Percentiles rank a stretch among this genome's conserved stretches.
phyloP scores from a whole-genome alignment of 1,140 invertebrate genomes.

The Maconellicoccus hirsutus region DNA sequence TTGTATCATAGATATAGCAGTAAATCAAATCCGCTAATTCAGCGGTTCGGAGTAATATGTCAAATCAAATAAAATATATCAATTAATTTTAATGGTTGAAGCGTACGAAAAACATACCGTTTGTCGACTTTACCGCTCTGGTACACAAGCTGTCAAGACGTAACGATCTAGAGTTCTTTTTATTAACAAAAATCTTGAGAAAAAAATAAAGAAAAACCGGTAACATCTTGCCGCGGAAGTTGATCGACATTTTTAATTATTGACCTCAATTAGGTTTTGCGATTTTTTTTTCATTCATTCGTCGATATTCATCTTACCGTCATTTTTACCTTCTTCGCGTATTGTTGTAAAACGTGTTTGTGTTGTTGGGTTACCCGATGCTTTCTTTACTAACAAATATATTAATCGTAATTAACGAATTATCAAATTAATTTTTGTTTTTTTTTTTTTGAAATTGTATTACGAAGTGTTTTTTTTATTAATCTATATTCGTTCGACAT shows the following conservation, averaged over 20 bases:
- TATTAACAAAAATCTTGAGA: neutral
- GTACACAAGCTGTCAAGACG: neutral
- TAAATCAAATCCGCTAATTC: neutral
- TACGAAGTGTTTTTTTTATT: neutral
- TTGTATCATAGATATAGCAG: neutral
- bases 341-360: neutral
- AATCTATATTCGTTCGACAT: no score
- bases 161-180: neutral
- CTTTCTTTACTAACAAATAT: neutral
- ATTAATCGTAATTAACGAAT: neutral
- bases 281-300: neutral
- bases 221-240: neutral
- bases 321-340: neutral
- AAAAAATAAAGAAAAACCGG: neutral
- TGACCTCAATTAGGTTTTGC: constrained; percentile 1
- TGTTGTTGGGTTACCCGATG: neutral
- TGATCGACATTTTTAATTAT: constrained; percentile 5
- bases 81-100: neutral
- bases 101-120: neutral
- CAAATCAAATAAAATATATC: neutral
- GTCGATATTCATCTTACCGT: neutral
- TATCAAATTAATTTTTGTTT: neutral
- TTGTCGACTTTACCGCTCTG: neutral
- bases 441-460: neutral
- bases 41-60: neutral